Percentiles rank a stretch among this genome's conserved stretches.
Evolutionary conservation across 2,888 invertebrate genomes (phyloP).

Genomic region (Helicoverpa assulta): DNA sequence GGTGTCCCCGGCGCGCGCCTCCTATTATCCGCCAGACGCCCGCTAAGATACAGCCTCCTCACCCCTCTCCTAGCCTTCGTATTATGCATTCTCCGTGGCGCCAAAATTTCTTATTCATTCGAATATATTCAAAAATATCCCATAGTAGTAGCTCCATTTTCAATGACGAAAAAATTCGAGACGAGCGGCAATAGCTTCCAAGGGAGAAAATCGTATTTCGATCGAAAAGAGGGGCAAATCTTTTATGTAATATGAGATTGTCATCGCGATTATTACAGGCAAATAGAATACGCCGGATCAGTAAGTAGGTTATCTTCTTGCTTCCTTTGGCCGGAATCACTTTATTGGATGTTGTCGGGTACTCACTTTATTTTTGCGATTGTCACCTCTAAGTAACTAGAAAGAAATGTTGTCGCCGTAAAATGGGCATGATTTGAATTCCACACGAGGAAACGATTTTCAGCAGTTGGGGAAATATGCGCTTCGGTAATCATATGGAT

Average conservation of each 20-base stretch:
- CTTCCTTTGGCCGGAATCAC: slow-evolving; percentile 87
- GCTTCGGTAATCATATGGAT: slow-evolving; percentile 51
- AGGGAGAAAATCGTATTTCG: slow-evolving; percentile 90
- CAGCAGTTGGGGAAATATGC: slow-evolving; percentile 35
- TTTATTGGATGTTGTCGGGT: slow-evolving; percentile 86
- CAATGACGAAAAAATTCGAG: slow-evolving; percentile 87
- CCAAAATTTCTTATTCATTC: slow-evolving; percentile 87
- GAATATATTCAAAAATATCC: slow-evolving; percentile 86
- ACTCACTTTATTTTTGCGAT: slow-evolving; percentile 72
- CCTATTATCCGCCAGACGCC: slow-evolving; percentile 63
- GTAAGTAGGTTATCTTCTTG: slow-evolving; percentile 89
- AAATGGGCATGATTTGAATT: slow-evolving; percentile 46
- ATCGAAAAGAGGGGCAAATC: slow-evolving; percentile 89
- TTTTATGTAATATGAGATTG: slow-evolving; percentile 91
- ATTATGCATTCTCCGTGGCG: slow-evolving; percentile 81
- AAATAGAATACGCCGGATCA: slow-evolving; percentile 90
- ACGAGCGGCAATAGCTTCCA: slow-evolving; percentile 86
- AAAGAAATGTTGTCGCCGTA: slow-evolving; percentile 40
- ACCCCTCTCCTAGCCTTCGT: slow-evolving; percentile 62
- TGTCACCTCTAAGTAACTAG: slow-evolving; percentile 65
- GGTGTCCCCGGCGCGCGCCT: slow-evolving; percentile 44
- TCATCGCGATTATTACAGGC: slow-evolving; percentile 90
- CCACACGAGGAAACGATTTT: slow-evolving; percentile 47
- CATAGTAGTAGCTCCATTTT: slow-evolving; percentile 83
- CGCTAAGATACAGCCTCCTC: slow-evolving; percentile 62